phyloP scores from a whole-genome alignment of 1,140 invertebrate species.

The Brachionus manjavacas region DNA sequence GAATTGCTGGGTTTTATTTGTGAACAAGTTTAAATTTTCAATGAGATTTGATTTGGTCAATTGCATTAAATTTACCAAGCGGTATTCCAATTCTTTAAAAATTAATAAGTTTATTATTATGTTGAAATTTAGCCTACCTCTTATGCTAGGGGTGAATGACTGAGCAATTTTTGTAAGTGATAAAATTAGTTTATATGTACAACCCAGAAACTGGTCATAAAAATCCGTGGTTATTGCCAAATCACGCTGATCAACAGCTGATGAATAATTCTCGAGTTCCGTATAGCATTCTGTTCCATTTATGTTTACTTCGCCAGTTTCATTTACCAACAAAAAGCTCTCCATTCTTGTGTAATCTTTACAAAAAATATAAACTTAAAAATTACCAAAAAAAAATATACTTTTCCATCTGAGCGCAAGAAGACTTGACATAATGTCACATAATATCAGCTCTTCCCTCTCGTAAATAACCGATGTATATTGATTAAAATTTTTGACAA shows the following conservation, averaged over 20 bases:
- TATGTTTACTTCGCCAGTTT: neutral
- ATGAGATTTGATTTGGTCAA: neutral
- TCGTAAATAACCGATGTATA: neutral
- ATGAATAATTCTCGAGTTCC: neutral
- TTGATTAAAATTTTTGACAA: constrained; percentile 6
- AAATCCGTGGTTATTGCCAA: neutral
- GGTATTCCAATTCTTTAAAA: neutral
- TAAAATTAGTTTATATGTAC: neutral
- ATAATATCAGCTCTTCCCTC: neutral
- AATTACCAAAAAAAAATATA: neutral
- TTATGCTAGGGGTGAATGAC: neutral
- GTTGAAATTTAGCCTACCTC: neutral
- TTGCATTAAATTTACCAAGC: neutral
- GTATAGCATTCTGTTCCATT: neutral
- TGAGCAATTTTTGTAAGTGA: neutral
- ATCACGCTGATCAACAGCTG: neutral
- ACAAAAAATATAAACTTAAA: neutral
- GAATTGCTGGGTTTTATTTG: neutral
- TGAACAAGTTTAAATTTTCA: neutral
- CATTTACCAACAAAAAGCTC: constrained; percentile 17
- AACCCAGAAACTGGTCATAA: neutral
- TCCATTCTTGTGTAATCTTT: constrained; percentile 4
- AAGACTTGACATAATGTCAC: neutral
- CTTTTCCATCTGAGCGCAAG: neutral
- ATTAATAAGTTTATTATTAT: neutral